Conservation (phyloP, 2,888 invertebrate species). For the Papilio elwesi region DNA sequence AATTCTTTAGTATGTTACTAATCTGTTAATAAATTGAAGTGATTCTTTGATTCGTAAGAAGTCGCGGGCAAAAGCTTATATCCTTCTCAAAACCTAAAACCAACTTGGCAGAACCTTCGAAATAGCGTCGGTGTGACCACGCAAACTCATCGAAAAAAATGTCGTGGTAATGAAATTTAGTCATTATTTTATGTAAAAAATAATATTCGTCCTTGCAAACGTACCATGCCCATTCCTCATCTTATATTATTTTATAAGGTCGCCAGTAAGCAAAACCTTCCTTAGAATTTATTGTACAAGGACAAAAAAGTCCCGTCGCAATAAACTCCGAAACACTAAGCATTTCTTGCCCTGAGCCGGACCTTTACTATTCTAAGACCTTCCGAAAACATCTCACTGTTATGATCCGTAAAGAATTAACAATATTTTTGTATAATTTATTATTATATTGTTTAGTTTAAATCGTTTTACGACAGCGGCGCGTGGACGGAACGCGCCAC, state of each 20-base stretch:
- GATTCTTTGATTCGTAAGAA: too few species aligned
- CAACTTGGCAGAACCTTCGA: too few species aligned
- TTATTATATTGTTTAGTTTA: constrained; percentile 57
- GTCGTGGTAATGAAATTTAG: too few species aligned
- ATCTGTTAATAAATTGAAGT: too few species aligned
- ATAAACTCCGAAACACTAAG: constrained; percentile 50
- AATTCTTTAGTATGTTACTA: too few species aligned
- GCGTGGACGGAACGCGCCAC: constrained; percentile 73
- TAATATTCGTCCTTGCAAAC: not conserved
- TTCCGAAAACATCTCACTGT: constrained; percentile 68
- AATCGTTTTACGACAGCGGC: constrained; percentile 71
- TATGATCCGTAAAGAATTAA: constrained; percentile 68
- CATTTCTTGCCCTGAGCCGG: constrained; percentile 50
- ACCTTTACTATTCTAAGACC: constrained; percentile 55
- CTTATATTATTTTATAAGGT: constrained; percentile 5
- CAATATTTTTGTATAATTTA: constrained; percentile 64
- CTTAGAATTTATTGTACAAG: constrained; percentile 34
- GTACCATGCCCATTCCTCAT: too few species aligned
- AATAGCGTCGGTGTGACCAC: too few species aligned
- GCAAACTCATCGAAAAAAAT: too few species aligned
- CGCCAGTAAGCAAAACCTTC: constrained; percentile 20
- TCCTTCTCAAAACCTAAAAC: too few species aligned
- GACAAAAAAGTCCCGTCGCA: constrained; percentile 40
- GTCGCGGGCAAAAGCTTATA: too few species aligned
- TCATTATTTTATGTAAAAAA: too few species aligned